A percentile compares a stretch with the other conserved stretches of the same genome.
These are phyloP conservation scores for Drosophila lacicola DNA, from an alignment of 2,888 invertebrate species.

Conservation along the genomic window DNA sequence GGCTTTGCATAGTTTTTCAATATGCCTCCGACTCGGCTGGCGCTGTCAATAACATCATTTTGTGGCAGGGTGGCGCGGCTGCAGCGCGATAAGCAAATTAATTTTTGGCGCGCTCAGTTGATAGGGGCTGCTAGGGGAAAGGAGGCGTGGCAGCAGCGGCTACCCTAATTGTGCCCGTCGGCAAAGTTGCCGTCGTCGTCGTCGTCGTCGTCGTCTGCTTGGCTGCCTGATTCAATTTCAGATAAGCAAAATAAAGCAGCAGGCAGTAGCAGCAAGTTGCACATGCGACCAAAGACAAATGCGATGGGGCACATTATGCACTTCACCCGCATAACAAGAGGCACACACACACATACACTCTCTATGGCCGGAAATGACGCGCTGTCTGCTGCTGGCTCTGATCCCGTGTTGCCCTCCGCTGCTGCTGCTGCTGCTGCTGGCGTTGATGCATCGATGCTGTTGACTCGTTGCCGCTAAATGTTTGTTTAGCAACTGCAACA, in stretches of 20 bases:
- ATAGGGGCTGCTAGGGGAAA: too few species aligned
- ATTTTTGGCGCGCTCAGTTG: conserved; percentile 54
- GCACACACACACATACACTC: conserved; percentile 6
- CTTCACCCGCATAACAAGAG: conserved; percentile 65
- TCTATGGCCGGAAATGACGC: conserved; percentile 65
- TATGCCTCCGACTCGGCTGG: conserved; percentile 27
- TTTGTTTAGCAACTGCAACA: conserved; percentile 77
- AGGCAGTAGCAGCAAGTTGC: conserved; percentile 47
- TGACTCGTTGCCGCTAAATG: conserved; percentile 75
- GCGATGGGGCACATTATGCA: conserved; percentile 75
- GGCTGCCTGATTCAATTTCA: conserved; percentile 80
- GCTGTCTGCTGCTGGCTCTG: conserved; percentile 51
- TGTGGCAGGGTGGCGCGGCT: conserved; percentile 70
- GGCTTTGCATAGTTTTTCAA: conserved; percentile 60
- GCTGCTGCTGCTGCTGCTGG: conserved; percentile 43
- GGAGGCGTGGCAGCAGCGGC: conserved; percentile 38
- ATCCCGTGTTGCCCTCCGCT: conserved; percentile 9
- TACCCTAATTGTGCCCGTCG: conserved; percentile 76
- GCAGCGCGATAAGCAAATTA: conserved; percentile 81
- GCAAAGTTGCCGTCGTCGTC: conserved; percentile 49
- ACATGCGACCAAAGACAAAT: conserved; percentile 77
- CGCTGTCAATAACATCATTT: conserved; percentile 76
- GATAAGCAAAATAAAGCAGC: conserved; percentile 79
- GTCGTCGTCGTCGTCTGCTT: conserved; percentile 59
- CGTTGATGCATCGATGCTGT: conserved; percentile 78